A percentile compares a stretch with the other conserved stretches of the same genome.
These are phyloP conservation scores for Pogonus chalceus DNA, from an alignment of 1,140 invertebrate species.

Conservation along the genomic window DNA sequence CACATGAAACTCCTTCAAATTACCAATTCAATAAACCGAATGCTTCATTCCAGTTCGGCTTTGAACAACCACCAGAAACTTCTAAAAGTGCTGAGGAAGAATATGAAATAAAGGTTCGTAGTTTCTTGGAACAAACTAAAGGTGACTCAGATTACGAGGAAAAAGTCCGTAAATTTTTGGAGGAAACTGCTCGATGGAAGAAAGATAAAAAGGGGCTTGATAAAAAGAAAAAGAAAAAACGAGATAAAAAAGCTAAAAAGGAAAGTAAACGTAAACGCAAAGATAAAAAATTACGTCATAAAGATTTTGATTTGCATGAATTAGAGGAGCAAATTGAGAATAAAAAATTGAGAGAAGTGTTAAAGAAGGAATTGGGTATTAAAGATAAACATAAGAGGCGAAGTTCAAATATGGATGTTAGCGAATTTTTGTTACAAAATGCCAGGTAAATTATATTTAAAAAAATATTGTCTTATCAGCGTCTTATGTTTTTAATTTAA, in stretches of 20 bases:
- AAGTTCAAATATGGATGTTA: slow-evolving; percentile 41
- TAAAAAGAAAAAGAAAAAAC: slow-evolving; percentile 60
- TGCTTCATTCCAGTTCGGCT: slow-evolving; percentile 30
- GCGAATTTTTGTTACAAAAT: slow-evolving; percentile 46
- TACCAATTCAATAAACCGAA: slow-evolving; percentile 45
- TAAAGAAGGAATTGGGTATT: slow-evolving; percentile 43
- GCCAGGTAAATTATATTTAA: slow-evolving; percentile 28
- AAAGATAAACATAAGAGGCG: slow-evolving; percentile 34
- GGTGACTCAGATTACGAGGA: slow-evolving; percentile 75
- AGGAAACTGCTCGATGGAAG: slow-evolving; percentile 69
- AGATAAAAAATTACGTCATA: slow-evolving; percentile 34
- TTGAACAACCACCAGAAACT: slow-evolving; percentile 29
- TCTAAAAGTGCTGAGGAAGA: slow-evolving; percentile 35
- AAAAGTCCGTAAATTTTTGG: slow-evolving; percentile 70
- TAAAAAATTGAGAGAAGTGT: slow-evolving; percentile 53
- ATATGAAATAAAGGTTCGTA: slow-evolving; percentile 64
- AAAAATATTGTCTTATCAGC: slow-evolving; percentile 1
- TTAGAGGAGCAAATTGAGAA: slow-evolving; percentile 50
- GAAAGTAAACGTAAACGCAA: slow-evolving; percentile 55
- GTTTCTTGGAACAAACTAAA: slow-evolving; percentile 66
- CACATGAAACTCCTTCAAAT: slow-evolving; percentile 41
- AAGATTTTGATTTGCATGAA: slow-evolving; percentile 43
- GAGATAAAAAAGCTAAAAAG: slow-evolving; percentile 53
- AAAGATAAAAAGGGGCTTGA: slow-evolving; percentile 58
- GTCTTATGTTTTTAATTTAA: too few relatives aligned